Conservation (phyloP, 1,140 invertebrate species). For the Panulirus ornatus region DNA sequence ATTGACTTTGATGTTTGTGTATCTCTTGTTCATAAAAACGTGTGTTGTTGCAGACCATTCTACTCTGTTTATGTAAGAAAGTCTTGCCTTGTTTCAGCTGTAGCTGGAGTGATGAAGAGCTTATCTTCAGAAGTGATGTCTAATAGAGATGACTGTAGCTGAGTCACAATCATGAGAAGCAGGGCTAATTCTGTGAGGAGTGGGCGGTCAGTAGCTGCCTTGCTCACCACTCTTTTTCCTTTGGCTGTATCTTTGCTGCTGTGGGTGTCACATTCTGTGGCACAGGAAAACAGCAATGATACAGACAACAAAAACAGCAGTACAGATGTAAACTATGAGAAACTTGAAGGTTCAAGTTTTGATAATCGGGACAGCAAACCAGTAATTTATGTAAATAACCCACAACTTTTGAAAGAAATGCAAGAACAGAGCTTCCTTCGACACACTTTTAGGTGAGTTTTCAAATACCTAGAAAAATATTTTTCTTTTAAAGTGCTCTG, state of each 20-base stretch:
- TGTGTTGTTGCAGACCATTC: too few species aligned
- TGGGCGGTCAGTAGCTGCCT: conserved; percentile 45
- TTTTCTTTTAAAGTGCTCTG: too few species aligned
- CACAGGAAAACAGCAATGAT: conserved; percentile 48
- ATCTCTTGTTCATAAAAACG: too few species aligned
- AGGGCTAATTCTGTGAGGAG: conserved; percentile 26
- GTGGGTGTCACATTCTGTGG: conserved; percentile 57
- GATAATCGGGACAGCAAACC: conserved; percentile 36
- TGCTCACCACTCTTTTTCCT: conserved; percentile 58
- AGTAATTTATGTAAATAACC: conserved; percentile 61
- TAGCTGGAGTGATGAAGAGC: neutral
- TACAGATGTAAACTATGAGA: neutral
- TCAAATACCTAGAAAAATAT: neutral
- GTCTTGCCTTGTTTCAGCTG: too few species aligned
- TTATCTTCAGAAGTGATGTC: neutral
- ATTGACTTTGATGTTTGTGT: too few species aligned
- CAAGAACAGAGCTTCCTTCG: conserved; percentile 63
- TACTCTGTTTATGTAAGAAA: too few species aligned
- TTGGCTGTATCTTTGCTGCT: conserved; percentile 53
- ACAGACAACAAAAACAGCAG: conserved; percentile 23
- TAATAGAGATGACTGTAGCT: conserved; percentile 12
- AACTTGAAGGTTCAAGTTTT: neutral
- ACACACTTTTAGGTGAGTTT: conserved; percentile 58
- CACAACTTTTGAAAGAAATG: conserved; percentile 58
- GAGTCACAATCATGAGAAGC: conserved; percentile 35